These are phyloP conservation scores for Agapetus fuscipes DNA, from an alignment of 2,888 invertebrate genomes.

Conservation along the genomic window DNA sequence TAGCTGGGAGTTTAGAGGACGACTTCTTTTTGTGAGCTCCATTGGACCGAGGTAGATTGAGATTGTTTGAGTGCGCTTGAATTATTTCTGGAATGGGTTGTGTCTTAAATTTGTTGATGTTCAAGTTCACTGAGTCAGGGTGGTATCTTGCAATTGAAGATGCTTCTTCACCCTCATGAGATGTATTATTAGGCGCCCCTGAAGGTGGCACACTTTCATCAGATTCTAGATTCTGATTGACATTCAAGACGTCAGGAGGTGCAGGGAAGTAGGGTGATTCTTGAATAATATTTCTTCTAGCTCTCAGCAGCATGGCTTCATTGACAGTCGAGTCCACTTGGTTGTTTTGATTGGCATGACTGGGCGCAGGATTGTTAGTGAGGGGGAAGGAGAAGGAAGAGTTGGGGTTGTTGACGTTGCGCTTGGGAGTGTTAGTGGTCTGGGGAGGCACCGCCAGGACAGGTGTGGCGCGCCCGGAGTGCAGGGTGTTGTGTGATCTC, in stretches of 20 bases:
- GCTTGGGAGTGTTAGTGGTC: conserved; percentile 30
- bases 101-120: conserved; percentile 25
- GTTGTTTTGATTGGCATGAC: conserved; percentile 19
- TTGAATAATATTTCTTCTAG: conserved; percentile 32
- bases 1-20: conserved; percentile 39
- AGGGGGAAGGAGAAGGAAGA: conserved; percentile 23
- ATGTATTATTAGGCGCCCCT: conserved; percentile 18
- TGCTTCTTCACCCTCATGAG: not conserved
- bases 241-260: conserved; percentile 48
- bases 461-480: conserved; percentile 27
- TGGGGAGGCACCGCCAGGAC: conserved; percentile 26
- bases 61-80: conserved; percentile 38
- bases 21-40: conserved; percentile 34
- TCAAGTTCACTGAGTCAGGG: conserved; percentile 22
- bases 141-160: conserved; percentile 24
- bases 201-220: conserved; percentile 13
- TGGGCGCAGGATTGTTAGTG: conserved; percentile 23
- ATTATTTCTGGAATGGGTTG: conserved; percentile 40
- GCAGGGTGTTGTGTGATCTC: conserved; percentile 46
- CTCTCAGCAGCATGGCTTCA: conserved; percentile 24
- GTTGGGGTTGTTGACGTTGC: conserved; percentile 32
- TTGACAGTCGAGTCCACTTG: conserved; percentile 17
- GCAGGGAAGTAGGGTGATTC: conserved; percentile 41
- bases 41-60: conserved; percentile 25
- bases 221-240: conserved; percentile 34